Conservation (phyloP, 2,113 vertebrate genomes). For the Percina caprodes region DNA sequence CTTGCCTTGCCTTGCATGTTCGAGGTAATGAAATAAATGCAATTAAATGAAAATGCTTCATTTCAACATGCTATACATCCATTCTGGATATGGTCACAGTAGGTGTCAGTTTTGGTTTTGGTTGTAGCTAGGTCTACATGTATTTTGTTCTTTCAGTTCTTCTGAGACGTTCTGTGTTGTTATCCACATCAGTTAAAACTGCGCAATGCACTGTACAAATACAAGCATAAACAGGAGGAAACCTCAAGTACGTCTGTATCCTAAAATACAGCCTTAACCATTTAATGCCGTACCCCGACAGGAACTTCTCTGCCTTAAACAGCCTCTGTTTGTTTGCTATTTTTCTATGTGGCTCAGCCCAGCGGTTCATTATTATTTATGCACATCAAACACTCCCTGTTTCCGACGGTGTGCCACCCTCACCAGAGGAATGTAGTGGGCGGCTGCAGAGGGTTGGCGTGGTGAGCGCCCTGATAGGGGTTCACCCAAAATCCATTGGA, state of each 20-base stretch:
- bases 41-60: too few relatives aligned
- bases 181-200: constrained; percentile 11
- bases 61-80: constrained; percentile 7
- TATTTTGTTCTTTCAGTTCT: background rate
- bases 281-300: constrained; percentile 61
- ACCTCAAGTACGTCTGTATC: constrained; percentile 62
- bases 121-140: background rate
- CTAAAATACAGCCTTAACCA: constrained; percentile 65
- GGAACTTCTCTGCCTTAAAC: constrained; percentile 81
- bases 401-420: constrained; percentile 72
- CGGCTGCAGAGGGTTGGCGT: constrained; percentile 56
- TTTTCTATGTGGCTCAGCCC: constrained; percentile 69
- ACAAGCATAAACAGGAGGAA: constrained; percentile 56
- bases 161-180: background rate
- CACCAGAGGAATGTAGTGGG: constrained; percentile 72
- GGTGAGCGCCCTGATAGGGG: constrained; percentile 55
- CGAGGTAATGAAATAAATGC: too few relatives aligned
- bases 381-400: constrained; percentile 78
- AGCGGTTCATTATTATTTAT: constrained; percentile 78
- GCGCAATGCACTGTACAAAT: constrained; percentile 32
- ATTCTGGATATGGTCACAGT: background rate
- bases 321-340: constrained; percentile 80
- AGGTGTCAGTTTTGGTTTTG: background rate
- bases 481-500: constrained; percentile 70
- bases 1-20: too few relatives aligned